Evolutionary conservation across 2,797 vertebrate genomes (phyloP).

Genomic region (Poecilia picta): DNA sequence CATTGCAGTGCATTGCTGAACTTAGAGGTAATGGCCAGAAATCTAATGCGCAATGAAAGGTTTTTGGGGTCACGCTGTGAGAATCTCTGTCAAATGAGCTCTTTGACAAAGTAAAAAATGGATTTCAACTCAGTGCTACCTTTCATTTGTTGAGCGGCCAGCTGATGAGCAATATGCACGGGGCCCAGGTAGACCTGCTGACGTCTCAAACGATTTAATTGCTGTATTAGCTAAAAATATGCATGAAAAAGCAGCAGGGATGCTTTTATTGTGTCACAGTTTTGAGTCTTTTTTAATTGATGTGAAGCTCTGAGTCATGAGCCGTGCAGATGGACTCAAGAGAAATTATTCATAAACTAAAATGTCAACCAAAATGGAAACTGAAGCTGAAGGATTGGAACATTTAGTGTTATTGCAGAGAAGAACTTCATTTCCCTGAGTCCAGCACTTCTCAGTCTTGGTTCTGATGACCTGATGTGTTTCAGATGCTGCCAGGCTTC

Average conservation of each 20-base stretch:
- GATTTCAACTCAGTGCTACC: background rate
- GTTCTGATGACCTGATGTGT: background rate
- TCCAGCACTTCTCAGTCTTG: background rate
- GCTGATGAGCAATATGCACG: slow-evolving; percentile 5
- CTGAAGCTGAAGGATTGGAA: background rate
- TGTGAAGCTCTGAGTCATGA: slow-evolving; percentile 10
- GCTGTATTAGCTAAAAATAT: slow-evolving; percentile 21
- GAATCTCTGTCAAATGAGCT: slow-evolving; percentile 6
- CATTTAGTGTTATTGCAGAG: background rate
- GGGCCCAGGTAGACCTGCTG: slow-evolving; percentile 15
- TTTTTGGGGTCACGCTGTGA: slow-evolving; percentile 9
- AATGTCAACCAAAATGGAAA: background rate
- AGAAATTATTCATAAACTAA: slow-evolving; percentile 6
- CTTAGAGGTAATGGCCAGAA: slow-evolving; percentile 1
- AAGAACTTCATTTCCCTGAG: background rate
- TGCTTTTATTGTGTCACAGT: slow-evolving; percentile 9
- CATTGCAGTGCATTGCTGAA: background rate
- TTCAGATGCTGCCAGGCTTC: background rate
- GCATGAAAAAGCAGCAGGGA: background rate
- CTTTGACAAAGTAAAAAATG: slow-evolving; percentile 2
- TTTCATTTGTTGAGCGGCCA: slow-evolving; percentile 6
- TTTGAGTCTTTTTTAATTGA: slow-evolving; percentile 9
- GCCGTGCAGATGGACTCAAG: background rate
- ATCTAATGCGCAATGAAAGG: background rate
- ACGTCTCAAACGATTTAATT: slow-evolving; percentile 13